Base-by-base conservation (phyloP, 2,113 vertebrate genomes). In the Coturnix japonica region DNA sequence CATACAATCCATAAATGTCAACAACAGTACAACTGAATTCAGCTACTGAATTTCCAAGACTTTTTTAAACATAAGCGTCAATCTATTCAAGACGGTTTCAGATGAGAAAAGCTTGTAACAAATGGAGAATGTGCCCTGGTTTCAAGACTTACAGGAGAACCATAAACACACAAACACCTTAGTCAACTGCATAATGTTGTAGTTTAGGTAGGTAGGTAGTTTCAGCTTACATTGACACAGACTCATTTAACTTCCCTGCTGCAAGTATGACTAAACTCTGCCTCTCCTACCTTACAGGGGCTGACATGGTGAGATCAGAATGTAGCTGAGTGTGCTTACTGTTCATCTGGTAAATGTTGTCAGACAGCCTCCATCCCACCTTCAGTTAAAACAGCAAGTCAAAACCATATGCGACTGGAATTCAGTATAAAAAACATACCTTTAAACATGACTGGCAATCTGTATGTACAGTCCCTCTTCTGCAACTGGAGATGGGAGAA, bases 281-380 rank as follows among this genome's bases (percentile, higher is more conserved):
- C 15, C 54, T 53, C 21, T 7, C 0, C 0, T 47, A 79, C 8
- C 10, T 66, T 13, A 3, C 46, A 60, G 23, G 2, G 8, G 8
- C 5, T 74, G 26, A 60, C 37, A 49, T 69, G 3, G 14, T 86
- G 54, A 63, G 54, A 57, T 51, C 20, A 63, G 72, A 46, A 64
- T 12, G 25, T 31, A 87, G 26, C 39, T 60, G 37, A 26, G 10
- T 33, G 31, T 67, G 10, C 30, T 66, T 66, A 33, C 22, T 49
- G 22, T 25, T 49, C 11, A 49, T 17, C 31, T 33, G n/a, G 46
- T 19, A 49, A 26, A 49, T 35, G 65, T 35, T 69, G 22, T 47
- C n/a, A 33, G 44, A 69, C 21, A 35, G 65, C 65, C 31, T 49
- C 44, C 23, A 13, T n/a, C 14, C 65, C n/a, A 35, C 26, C 44